phyloP scores from a whole-genome alignment of 2,113 vertebrate genomes.

The cattle (Bos taurus) region DNA sequence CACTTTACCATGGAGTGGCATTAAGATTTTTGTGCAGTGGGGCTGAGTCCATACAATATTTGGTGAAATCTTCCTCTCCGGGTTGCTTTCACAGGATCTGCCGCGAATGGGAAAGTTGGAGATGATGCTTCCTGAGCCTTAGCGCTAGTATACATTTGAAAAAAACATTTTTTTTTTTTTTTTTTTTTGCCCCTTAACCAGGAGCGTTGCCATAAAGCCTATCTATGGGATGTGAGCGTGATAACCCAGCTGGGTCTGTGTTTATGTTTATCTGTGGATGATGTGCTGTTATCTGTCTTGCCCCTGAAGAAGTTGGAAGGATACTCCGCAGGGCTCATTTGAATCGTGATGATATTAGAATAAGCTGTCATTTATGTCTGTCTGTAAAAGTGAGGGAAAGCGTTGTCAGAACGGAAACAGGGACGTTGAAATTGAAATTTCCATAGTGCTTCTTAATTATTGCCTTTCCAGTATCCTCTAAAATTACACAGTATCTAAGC shows the following conservation, averaged over 20 bases:
- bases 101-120: conserved; percentile 70
- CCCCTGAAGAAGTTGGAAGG: conserved; percentile 69
- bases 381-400: not conserved
- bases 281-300: conserved; percentile 36
- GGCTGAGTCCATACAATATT: conserved; percentile 24
- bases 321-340: conserved; percentile 39
- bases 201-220: conserved; percentile 25
- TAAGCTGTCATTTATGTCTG: not conserved
- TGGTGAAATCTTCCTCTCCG: not conserved
- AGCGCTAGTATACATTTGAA: not conserved
- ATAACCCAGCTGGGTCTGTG: conserved; percentile 15
- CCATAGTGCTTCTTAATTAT: not conserved
- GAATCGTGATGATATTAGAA: not conserved
- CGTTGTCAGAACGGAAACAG: not conserved
- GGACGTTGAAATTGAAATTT: not conserved
- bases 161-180: not conserved
- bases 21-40: conserved; percentile 31
- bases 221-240: not conserved
- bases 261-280: conserved; percentile 45
- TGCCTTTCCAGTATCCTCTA: not conserved
- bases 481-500: conserved; percentile 6
- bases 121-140: conserved; percentile 7
- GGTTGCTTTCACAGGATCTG: not conserved
- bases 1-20: conserved; percentile 67
- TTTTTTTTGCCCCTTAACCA: not conserved